These are phyloP conservation scores for Ganaspis brasiliensis DNA, from an alignment of 2,888 invertebrate species.

Conservation along the genomic window DNA sequence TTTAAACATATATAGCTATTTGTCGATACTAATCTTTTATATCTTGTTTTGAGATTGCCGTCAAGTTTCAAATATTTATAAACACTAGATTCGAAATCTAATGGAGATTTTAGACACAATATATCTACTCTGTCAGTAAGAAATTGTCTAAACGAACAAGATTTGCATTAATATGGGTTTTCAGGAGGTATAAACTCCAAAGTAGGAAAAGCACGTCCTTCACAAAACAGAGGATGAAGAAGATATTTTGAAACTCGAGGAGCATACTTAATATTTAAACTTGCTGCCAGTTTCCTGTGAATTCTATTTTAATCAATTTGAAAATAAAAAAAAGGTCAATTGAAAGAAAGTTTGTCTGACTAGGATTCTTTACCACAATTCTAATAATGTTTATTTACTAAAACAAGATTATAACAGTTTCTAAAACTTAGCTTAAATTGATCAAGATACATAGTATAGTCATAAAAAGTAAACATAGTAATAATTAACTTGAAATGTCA, in stretches of 20 bases:
- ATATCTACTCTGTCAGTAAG: constrained; percentile 16
- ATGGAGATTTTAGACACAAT: constrained; percentile 19
- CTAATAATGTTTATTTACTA: too few relatives aligned
- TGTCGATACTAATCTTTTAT: too few relatives aligned
- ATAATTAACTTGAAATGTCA: too few relatives aligned
- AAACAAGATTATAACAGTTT: too few relatives aligned
- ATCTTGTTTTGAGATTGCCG: constrained; percentile 26
- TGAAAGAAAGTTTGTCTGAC: not conserved
- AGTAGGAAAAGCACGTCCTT: constrained; percentile 29
- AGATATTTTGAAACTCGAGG: constrained; percentile 23
- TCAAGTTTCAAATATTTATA: constrained; percentile 20
- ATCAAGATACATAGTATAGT: too few relatives aligned
- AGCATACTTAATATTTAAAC: constrained; percentile 19
- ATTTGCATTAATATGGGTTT: constrained; percentile 38
- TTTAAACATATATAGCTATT: too few relatives aligned
- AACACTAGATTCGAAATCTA: constrained; percentile 31
- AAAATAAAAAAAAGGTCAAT: not conserved
- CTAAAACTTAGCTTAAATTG: too few relatives aligned
- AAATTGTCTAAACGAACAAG: constrained; percentile 40
- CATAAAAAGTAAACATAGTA: too few relatives aligned
- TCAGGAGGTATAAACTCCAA: constrained; percentile 19
- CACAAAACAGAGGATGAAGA: constrained; percentile 29
- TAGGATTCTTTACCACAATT: not conserved
- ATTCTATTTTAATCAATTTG: not conserved
- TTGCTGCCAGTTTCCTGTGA: not conserved